These are phyloP conservation scores for Dermatophagoides farinae DNA, from an alignment of 1,140 invertebrate genomes.

Conservation along the genomic window DNA sequence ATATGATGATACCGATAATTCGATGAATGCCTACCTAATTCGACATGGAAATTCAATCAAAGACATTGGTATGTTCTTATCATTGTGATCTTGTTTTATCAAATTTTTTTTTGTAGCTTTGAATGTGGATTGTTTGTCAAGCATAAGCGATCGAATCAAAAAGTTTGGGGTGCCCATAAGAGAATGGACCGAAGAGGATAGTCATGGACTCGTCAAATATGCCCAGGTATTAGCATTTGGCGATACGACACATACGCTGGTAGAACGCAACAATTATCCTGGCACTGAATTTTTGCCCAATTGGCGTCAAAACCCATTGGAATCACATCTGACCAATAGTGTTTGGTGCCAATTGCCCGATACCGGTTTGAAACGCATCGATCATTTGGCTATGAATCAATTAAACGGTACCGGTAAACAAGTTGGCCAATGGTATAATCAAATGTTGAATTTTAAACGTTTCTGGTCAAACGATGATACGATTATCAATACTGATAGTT, in stretches of 20 bases:
- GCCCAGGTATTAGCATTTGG: conserved; percentile 86
- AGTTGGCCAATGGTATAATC: conserved; percentile 72
- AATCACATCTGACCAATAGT: background rate
- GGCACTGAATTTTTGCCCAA: conserved; percentile 69
- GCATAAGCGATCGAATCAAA: background rate
- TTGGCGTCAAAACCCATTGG: conserved; percentile 33
- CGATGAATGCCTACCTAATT: conserved; percentile 48
- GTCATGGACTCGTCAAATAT: conserved; percentile 39
- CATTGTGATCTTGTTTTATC: conserved; percentile 77
- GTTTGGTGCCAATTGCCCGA: conserved; percentile 1
- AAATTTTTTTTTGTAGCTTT: conserved; percentile 26
- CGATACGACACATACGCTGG: conserved; percentile 83
- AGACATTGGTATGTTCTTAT: conserved; percentile 57
- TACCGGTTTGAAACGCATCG: conserved; percentile 60
- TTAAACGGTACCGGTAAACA: conserved; percentile 71
- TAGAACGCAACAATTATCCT: conserved; percentile 65
- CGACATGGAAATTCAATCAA: conserved; percentile 90
- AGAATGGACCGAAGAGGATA: conserved; percentile 12
- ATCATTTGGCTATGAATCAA: conserved; percentile 93
- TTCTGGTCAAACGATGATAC: conserved; percentile 98
- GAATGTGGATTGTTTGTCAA: conserved; percentile 2
- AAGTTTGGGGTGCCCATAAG: background rate
- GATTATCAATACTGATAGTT: conserved; percentile 87
- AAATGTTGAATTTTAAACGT: conserved; percentile 76
- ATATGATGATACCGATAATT: conserved; percentile 31